phyloP scores from a whole-genome alignment of 2,888 invertebrate genomes.

The Eristalis tenax region DNA sequence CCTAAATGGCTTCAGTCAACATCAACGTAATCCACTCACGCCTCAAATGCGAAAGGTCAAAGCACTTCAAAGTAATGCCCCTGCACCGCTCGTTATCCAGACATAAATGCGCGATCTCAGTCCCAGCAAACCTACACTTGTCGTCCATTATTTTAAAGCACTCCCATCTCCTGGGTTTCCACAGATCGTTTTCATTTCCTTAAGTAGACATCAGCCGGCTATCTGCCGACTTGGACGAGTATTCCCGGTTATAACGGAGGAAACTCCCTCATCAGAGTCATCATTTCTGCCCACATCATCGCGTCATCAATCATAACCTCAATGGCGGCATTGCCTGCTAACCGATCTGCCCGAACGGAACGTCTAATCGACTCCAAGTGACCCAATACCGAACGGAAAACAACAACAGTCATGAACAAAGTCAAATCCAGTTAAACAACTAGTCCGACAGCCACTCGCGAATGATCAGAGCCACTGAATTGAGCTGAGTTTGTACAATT shows the following conservation, averaged over 20 bases:
- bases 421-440: constrained; percentile 27
- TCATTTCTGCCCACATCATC: constrained; percentile 15
- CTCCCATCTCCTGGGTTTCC: constrained; percentile 1
- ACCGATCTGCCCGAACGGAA: not conserved
- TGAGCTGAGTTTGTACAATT: constrained; percentile 17
- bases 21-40: no score
- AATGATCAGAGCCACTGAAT: constrained; percentile 16
- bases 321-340: not conserved
- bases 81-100: no score
- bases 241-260: constrained; percentile 2
- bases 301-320: constrained; percentile 36
- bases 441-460: constrained; percentile 18
- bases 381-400: constrained; percentile 6
- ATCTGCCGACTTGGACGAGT: not conserved
- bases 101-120: no score
- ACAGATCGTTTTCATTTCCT: constrained; percentile 1
- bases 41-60: no score
- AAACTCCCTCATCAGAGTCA: not conserved
- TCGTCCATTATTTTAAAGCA: not conserved
- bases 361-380: constrained; percentile 20
- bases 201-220: not conserved
- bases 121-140: not conserved
- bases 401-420: not conserved
- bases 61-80: no score
- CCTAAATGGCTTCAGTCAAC: no score